Evolutionary conservation across 1,140 invertebrate species (phyloP).

Genomic region (Centruroides sculpturatus): DNA sequence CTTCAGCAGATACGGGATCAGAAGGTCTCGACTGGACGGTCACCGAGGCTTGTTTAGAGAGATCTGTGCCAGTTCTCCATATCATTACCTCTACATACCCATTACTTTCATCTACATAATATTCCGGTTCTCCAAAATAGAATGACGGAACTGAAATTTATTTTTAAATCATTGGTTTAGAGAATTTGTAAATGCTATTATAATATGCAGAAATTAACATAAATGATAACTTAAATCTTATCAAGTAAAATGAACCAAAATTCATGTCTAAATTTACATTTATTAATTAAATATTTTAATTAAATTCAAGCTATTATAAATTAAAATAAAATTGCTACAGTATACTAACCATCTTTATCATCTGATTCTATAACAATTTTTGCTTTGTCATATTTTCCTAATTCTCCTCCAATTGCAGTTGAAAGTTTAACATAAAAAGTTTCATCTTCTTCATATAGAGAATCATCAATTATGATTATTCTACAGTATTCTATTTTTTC

Average conservation of each 20-base stretch:
- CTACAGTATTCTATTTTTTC: conserved; percentile 26
- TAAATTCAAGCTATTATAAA: too few species aligned
- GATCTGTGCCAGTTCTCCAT: conserved; percentile 29
- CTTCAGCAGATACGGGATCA: conserved; percentile 25
- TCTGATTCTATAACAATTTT: conserved; percentile 25
- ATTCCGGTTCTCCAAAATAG: conserved; percentile 25
- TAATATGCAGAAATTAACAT: background rate
- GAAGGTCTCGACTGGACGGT: conserved; percentile 26
- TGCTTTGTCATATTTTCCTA: conserved; percentile 21
- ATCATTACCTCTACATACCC: conserved; percentile 27
- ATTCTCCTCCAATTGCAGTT: conserved; percentile 26
- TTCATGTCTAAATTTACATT: too few species aligned
- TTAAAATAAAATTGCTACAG: background rate
- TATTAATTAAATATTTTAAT: background rate
- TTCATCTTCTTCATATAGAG: conserved; percentile 31
- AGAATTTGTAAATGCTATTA: too few species aligned
- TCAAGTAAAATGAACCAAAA: too few species aligned
- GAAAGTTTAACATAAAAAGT: conserved; percentile 26
- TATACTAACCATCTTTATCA: conserved; percentile 27
- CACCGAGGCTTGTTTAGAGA: conserved; percentile 25
- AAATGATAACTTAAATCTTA: too few species aligned
- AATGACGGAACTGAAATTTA: conserved; percentile 26
- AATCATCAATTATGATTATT: conserved; percentile 32
- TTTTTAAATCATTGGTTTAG: too few species aligned
- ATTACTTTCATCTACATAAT: conserved; percentile 30